These are phyloP conservation scores for Potamilus streckersoni DNA, from an alignment of 1,140 invertebrate genomes.

Conservation along the genomic window DNA sequence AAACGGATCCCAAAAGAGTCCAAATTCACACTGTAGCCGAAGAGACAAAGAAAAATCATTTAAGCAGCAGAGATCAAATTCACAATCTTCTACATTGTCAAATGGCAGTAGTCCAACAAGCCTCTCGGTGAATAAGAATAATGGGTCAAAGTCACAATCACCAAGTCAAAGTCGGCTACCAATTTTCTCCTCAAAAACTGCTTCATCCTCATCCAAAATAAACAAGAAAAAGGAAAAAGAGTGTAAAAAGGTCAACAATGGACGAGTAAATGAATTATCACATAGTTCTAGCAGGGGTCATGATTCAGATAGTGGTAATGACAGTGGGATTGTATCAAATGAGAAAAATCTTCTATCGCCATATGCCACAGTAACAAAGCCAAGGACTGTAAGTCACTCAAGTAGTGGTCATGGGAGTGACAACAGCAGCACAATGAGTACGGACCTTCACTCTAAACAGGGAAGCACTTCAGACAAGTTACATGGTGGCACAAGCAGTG, in stretches of 20 bases:
- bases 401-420: constrained; percentile 69
- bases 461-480: constrained; percentile 48
- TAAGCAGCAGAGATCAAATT: constrained; percentile 8
- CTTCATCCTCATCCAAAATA: constrained; percentile 34
- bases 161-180: constrained; percentile 48
- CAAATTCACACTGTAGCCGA: constrained; percentile 27
- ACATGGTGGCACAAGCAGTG: constrained; percentile 78
- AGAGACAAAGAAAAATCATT: constrained; percentile 36
- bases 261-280: constrained; percentile 34
- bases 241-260: constrained; percentile 40
- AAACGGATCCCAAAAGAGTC: constrained; percentile 23
- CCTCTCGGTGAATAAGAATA: constrained; percentile 2
- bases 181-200: constrained; percentile 45
- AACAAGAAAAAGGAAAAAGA: constrained; percentile 52
- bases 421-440: constrained; percentile 60
- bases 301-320: constrained; percentile 62
- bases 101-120: constrained; percentile 2
- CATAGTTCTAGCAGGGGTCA: constrained; percentile 36
- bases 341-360: constrained; percentile 63
- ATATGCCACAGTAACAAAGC: constrained; percentile 64
- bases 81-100: constrained; percentile 10
- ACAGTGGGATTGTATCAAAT: constrained; percentile 58
- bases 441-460: constrained; percentile 54
- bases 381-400: constrained; percentile 61
- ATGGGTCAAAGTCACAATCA: constrained; percentile 33